Evolutionary conservation across 2,797 vertebrate species (phyloP).

Genomic region (Chloroceryle amazona): DNA sequence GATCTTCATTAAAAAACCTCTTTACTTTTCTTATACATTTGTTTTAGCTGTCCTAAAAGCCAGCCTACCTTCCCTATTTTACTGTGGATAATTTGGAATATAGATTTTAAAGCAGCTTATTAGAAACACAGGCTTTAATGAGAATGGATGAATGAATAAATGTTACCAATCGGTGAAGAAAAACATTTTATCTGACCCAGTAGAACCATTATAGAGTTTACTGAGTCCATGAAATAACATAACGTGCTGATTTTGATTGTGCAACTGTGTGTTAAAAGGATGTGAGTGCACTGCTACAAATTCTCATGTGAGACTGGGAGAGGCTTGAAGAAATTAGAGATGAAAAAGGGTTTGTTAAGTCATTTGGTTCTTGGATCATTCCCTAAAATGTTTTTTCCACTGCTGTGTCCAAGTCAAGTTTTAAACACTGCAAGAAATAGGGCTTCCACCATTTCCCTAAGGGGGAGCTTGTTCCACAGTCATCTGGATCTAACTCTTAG

Average conservation of each 20-base stretch:
- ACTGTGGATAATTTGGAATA: neutral
- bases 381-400: constrained; percentile 58
- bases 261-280: constrained; percentile 35
- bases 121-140: constrained; percentile 40
- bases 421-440: constrained; percentile 54
- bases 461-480: constrained; percentile 16
- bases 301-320: constrained; percentile 32
- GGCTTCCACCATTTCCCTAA: constrained; percentile 53
- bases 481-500: constrained; percentile 42
- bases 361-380: constrained; percentile 51
- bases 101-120: constrained; percentile 21
- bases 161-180: constrained; percentile 55
- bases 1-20: neutral
- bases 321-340: constrained; percentile 59
- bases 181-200: constrained; percentile 56
- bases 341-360: constrained; percentile 53
- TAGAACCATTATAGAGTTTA: constrained; percentile 65
- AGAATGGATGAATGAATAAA: constrained; percentile 50
- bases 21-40: neutral
- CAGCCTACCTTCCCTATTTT: neutral
- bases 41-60: neutral
- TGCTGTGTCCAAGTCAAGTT: constrained; percentile 46
- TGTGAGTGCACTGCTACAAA: constrained; percentile 22
- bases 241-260: constrained; percentile 61
- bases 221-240: constrained; percentile 61